A percentile compares a stretch with the other conserved stretches of the same genome.
These are phyloP conservation scores for Alfaro cultratus DNA, from an alignment of 2,797 vertebrate genomes.

Conservation along the genomic window DNA sequence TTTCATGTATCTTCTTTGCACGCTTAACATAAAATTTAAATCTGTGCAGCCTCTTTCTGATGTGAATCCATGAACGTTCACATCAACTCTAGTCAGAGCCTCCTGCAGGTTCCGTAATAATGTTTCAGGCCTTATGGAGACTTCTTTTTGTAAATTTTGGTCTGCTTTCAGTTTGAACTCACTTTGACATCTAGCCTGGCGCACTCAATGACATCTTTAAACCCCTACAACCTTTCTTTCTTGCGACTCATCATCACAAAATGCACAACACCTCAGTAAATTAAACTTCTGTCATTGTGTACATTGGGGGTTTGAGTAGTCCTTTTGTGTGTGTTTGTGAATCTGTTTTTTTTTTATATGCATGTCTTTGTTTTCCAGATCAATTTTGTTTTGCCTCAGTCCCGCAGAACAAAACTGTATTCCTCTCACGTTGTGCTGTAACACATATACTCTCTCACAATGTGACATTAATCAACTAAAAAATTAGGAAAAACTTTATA, in stretches of 20 bases:
- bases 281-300: not conserved
- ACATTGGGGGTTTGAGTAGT: not conserved
- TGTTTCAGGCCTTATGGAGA: not conserved
- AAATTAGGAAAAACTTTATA: not conserved
- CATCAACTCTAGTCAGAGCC: not conserved
- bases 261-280: not conserved
- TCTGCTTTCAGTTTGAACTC: not conserved
- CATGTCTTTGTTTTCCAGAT: not conserved
- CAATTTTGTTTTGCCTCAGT: conserved; percentile 17
- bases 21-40: not conserved
- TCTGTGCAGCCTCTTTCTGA: not conserved
- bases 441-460: not conserved
- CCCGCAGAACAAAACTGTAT: not conserved
- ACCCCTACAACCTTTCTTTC: not conserved
- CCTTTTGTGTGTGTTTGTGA: not conserved
- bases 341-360: not conserved
- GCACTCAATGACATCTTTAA: not conserved
- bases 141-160: not conserved
- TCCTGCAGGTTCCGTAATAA: not conserved
- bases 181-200: not conserved
- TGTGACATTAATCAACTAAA: not conserved
- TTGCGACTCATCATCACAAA: not conserved
- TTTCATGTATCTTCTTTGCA: not conserved
- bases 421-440: not conserved
- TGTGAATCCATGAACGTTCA: not conserved